These are phyloP conservation scores for Anguilla pacifica DNA, from an alignment of 2,797 vertebrate genomes.

Conservation along the genomic window DNA sequence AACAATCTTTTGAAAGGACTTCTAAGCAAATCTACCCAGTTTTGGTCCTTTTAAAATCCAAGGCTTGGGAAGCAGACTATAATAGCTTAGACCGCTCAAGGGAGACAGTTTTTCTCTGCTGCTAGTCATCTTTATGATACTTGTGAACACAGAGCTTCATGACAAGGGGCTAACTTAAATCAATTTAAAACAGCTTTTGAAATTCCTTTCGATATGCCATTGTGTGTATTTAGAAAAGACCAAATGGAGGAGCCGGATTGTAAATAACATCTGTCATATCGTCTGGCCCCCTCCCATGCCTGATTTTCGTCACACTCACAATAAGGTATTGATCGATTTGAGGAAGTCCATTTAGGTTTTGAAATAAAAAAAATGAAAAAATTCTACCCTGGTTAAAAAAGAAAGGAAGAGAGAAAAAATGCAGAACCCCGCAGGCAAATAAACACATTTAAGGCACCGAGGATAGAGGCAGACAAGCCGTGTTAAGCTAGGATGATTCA, in stretches of 20 bases:
- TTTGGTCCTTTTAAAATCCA: constrained; percentile 67
- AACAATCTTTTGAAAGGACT: constrained; percentile 70
- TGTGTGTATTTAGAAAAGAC: constrained; percentile 74
- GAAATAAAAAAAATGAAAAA: constrained; percentile 67
- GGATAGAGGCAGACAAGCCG: constrained; percentile 73
- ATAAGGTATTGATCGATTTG: constrained; percentile 76
- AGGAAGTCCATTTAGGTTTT: constrained; percentile 72
- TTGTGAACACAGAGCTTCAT: constrained; percentile 75
- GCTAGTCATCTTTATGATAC: constrained; percentile 74
- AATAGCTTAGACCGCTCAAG: constrained; percentile 69
- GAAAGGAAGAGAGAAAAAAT: constrained; percentile 63
- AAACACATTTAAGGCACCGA: constrained; percentile 72
- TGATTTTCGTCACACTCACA: constrained; percentile 72
- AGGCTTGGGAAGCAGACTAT: constrained; percentile 71
- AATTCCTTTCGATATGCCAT: constrained; percentile 77
- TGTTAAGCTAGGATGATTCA: constrained; percentile 78
- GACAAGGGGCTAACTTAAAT: constrained; percentile 79
- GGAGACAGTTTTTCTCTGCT: constrained; percentile 64
- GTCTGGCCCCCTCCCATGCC: constrained; percentile 51
- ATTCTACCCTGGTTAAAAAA: constrained; percentile 69
- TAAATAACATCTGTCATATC: constrained; percentile 72
- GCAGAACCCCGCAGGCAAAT: constrained; percentile 70
- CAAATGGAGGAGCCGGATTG: constrained; percentile 75
- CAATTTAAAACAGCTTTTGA: constrained; percentile 79
- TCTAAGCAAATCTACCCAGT: constrained; percentile 71